Conservation (phyloP, 2,113 vertebrate species). For the Cololabis saira region DNA sequence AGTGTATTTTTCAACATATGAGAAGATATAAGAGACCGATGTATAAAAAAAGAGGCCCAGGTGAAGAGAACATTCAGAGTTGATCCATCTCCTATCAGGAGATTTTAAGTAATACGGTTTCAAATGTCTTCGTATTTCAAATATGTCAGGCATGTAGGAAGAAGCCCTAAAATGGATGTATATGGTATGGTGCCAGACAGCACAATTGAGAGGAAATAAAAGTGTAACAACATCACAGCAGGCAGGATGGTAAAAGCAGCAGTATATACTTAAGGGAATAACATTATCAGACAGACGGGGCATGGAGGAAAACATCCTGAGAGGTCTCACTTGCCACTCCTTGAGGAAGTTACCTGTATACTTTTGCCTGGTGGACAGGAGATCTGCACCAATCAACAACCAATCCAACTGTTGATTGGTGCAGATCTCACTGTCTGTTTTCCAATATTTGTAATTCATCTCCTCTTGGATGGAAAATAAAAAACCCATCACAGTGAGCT, state of each 20-base stretch:
- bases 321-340: conserved; percentile 23
- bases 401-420: conserved; percentile 50
- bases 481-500: conserved; percentile 23
- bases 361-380: conserved; percentile 41
- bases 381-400: neutral
- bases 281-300: conserved; percentile 18
- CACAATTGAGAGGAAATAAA: neutral
- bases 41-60: neutral
- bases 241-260: neutral
- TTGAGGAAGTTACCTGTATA: conserved; percentile 35
- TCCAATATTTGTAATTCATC: conserved; percentile 26
- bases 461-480: conserved; percentile 26
- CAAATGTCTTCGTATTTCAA: conserved; percentile 6
- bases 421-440: conserved; percentile 26
- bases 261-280: conserved; percentile 25
- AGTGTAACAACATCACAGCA: conserved; percentile 5
- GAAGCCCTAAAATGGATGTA: conserved; percentile 11
- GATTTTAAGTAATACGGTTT: conserved; percentile 10
- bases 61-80: conserved; percentile 4
- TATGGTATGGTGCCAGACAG: neutral
- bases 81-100: conserved; percentile 10
- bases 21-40: conserved; percentile 1
- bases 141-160: neutral
- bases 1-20: conserved; percentile 10
- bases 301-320: conserved; percentile 29